Evolutionary conservation across 30 jellyfish, hydroid and myxozoan genomes (phyloP), one percentile per base, ranked within the genome.

Genomic region (Chrysaora quinquecirrha): DNA sequence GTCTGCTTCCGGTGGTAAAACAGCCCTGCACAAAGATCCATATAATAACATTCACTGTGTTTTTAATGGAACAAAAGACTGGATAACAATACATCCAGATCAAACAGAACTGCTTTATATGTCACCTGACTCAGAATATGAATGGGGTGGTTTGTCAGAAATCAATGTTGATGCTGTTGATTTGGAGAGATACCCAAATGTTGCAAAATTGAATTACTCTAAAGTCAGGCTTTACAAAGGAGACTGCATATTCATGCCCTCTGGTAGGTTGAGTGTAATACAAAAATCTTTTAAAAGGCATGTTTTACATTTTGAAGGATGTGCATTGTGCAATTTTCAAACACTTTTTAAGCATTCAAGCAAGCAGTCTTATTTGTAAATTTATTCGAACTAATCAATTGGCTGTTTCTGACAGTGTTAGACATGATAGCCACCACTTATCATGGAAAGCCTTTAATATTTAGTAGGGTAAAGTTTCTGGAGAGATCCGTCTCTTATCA

Each of bases 171-270:
- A 76, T 30, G 63, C 32, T 31, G 80, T 87, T 56, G 96, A 87
- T 52, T 32, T 87, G 43, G 72, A 76, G 0, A 0, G 7, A 22
- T 63, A 66, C 46, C 96, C 96, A 67, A 35, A 63, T 31, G 67
- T 77, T 3, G 76, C 77, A 16, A 71, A 76, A 2, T 27, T 76
- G 0, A 30, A 76, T 10, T 43, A 1, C 52, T 78, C 96, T 19
- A 77, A 76, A 67, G 38, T 87, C 76, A 65, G 75, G 18, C 50
- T 87, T 22, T 3, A 23, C 61, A 87, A 54, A 70, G 96, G 96
- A 76, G 96, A 87, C 64, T 87, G 96, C 62, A 87, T 87, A 27
- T 87, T 76, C 63, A 87, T 87, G 96, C 96, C 96, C 22, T 79
- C 89, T 47, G 96, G 96, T 87, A 68, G 32, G 49, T 50, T 49